A percentile compares a stretch with the other conserved stretches of the same genome.
Evolutionary conservation across 2,113 vertebrate species (phyloP).

Genomic region (Porphyrio hochstetteri): DNA sequence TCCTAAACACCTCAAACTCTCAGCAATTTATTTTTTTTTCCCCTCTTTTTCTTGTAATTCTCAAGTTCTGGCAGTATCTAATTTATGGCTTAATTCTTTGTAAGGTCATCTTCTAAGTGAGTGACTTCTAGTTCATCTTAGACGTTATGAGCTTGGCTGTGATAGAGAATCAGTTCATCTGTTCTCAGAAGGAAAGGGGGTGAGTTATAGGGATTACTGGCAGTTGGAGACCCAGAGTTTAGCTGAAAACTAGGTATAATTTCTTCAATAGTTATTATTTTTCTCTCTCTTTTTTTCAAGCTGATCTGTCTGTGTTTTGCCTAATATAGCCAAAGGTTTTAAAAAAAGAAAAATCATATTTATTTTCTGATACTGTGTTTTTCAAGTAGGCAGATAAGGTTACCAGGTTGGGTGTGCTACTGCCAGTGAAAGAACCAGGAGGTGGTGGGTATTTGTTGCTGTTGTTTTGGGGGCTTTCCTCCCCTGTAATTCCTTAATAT

Average conservation of each 20-base stretch:
- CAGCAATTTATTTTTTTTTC: neutral
- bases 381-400: neutral
- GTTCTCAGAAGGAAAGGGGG: neutral
- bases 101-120: constrained; percentile 40
- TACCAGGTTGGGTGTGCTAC: neutral
- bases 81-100: constrained; percentile 38
- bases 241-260: neutral
- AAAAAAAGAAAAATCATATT: neutral
- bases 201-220: neutral
- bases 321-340: neutral
- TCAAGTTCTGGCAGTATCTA: constrained; percentile 26
- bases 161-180: neutral
- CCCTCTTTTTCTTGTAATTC: neutral
- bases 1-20: constrained; percentile 23
- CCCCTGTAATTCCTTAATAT: neutral
- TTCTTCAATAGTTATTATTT: neutral
- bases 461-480: fast-evolving
- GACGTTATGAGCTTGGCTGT: neutral
- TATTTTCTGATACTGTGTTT: neutral
- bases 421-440: neutral
- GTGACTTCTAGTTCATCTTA: constrained; percentile 26
- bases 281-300: neutral
- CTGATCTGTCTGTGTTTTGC: neutral
- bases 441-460: neutral
- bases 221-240: neutral